Base-by-base conservation (phyloP, 2,888 invertebrate species). In the Anodontia alba region DNA sequence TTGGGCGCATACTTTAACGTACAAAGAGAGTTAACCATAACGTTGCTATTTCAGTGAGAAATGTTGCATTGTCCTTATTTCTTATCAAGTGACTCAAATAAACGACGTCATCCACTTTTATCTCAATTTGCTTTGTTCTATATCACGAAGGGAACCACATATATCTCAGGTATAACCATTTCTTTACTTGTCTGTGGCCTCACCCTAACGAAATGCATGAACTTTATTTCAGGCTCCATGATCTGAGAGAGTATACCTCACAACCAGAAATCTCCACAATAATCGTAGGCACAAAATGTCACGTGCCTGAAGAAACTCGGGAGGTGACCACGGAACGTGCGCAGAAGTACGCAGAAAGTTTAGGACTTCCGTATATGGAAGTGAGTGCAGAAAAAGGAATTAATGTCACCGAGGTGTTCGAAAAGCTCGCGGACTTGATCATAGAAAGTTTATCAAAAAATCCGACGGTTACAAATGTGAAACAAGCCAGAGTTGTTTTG, bases 321-420 rank as follows among this genome's bases (percentile, higher is more conserved):
- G 86, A 87, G 66, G 87, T 90, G 10, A 49, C 84, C n/a, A 72
- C 49, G 42, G 90, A 89, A 46, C 84, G 88, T 66, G 90, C 90
- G n/a, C 81, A 82, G 75, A 87, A 84, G 33, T 84, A 76, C 31
- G 91, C 91, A 10, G 89, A 89, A 62, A 87, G 84, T 66, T 70
- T 89, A 15, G 88, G 88, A 71, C 33, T 91, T 10, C 83, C 86
- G 0, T 91, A 91, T 51, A 88, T 89, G 85, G 91, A 91, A 80
- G 86, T 90, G 12, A 83, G 83, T 75, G 77, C 88, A 1, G 89
- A 88, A 36, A 81, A 88, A 67, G 82, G 84, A 23, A 82, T 82
- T 20, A 88, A 88, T 67, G 86, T 90, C 33, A 83, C 78, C 36
- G 84, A 87, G 69, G 88, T 86, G 36, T 90, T 90, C 76, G 89